Evolutionary conservation across 2,113 vertebrate genomes (phyloP), one percentile per base, ranked within the genome.

Genomic region (Apus apus): DNA sequence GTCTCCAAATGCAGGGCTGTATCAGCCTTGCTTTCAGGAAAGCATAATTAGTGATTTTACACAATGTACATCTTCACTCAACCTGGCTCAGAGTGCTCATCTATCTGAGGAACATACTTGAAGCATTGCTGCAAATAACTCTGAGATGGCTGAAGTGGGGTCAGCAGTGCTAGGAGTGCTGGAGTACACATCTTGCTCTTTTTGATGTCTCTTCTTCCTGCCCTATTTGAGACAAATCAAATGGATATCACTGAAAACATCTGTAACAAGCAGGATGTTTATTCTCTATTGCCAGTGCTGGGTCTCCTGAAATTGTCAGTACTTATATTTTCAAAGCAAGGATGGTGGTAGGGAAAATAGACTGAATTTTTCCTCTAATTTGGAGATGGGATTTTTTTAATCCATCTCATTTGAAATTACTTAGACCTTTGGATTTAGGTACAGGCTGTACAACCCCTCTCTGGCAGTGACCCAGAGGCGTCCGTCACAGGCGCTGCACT

Each of bases 161-260:
- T 92, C 92, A 90, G 93, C 3, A 2, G 40, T 93, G 92, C 85
- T 62, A 17, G 88, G 53, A 94, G 86, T 87, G 80, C 89, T 77
- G 89, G 68, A 89, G 94, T 64, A 40, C 86, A 77, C 91, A 90
- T 97, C 95, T 93, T 96, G 88, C 94, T 94, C 93, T 95, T 96
- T 96, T 96, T 95, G 92, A 93, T 95, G 89, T 95, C 68, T 94
- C 61, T n/a, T 91, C 90, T 87, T 95, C 76, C 87, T 76, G 65
- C 50, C 50, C 50, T 90, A n/a, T 92, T 96, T 89, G 88, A 83
- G 86, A 87, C 62, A 94, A 93, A 96, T 93, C 86, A 92, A 85
- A 92, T 34, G 82, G 90, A 93, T 73, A 95, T 88, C 73, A 81
- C 40, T 82, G 96, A 91, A 96, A 95, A 66, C 67, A 85, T 17